These are phyloP conservation scores for Lepetodrilus schrolli DNA, from an alignment of 2,888 invertebrate genomes.

Conservation along the genomic window DNA sequence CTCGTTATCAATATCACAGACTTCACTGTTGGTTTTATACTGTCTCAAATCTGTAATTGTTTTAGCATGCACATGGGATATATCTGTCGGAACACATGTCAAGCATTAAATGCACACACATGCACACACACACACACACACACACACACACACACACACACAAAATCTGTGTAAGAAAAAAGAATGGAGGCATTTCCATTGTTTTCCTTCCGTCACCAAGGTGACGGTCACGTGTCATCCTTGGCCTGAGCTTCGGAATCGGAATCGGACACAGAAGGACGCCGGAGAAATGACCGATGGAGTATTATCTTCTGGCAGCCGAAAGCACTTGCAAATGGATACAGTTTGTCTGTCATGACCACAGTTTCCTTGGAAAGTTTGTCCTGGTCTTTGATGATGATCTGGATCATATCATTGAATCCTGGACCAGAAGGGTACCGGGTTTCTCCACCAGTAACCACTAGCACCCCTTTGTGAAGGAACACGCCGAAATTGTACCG, in stretches of 20 bases:
- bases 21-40: too few species aligned
- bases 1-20: too few species aligned
- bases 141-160: too few species aligned
- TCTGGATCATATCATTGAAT: constrained; percentile 45
- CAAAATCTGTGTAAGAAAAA: too few species aligned
- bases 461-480: constrained; percentile 33
- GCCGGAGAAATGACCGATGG: constrained; percentile 38
- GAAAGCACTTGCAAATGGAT: constrained; percentile 43
- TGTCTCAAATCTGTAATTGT: too few species aligned
- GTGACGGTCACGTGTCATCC: not conserved
- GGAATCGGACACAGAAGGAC: constrained; percentile 49
- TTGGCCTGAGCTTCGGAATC: constrained; percentile 50
- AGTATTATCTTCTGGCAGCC: constrained; percentile 46
- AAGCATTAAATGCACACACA: too few species aligned
- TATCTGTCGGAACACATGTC: too few species aligned
- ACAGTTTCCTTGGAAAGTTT: constrained; percentile 29
- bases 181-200: too few species aligned
- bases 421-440: constrained; percentile 47
- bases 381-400: constrained; percentile 38
- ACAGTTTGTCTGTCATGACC: constrained; percentile 40
- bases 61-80: too few species aligned
- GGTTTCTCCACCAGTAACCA: constrained; percentile 48
- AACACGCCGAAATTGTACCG: constrained; percentile 50
- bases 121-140: too few species aligned
- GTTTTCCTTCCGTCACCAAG: too few species aligned